Evolutionary conservation across 1,140 invertebrate genomes (phyloP).

Genomic region (Drosophila oshimai): DNA sequence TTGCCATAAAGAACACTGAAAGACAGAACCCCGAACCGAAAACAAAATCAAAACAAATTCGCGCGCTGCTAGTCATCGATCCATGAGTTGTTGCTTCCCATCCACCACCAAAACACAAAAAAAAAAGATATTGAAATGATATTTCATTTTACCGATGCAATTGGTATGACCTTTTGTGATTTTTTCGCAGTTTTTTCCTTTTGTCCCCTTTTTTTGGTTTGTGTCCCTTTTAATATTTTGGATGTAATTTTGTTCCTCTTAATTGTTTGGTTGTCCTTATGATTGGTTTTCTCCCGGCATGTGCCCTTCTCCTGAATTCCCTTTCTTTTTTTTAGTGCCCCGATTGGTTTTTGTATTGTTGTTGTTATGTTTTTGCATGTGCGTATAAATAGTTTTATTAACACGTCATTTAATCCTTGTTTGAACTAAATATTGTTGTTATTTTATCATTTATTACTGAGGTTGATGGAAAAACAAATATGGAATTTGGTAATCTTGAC

Average conservation of each 20-base stretch:
- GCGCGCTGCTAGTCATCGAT: constrained; percentile 29
- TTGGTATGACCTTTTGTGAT: constrained; percentile 68
- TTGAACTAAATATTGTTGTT: neutral
- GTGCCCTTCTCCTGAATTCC: neutral
- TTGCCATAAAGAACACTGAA: constrained; percentile 51
- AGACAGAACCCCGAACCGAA: constrained; percentile 7
- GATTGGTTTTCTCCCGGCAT: constrained; percentile 6
- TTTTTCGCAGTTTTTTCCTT: neutral
- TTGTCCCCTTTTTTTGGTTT: constrained; percentile 15
- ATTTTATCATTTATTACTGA: neutral
- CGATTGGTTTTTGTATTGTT: constrained; percentile 54
- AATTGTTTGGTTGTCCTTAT: neutral
- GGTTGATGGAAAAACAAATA: too few species aligned
- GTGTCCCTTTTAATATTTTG: neutral
- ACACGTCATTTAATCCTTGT: neutral
- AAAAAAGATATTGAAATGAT: constrained; percentile 14
- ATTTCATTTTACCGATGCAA: constrained; percentile 43
- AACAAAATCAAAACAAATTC: neutral
- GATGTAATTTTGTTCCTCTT: neutral
- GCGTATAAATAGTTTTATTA: constrained; percentile 14
- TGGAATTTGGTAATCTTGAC: neutral
- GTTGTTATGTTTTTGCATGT: constrained; percentile 78
- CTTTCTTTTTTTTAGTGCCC: neutral
- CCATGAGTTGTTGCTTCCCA: constrained; percentile 28
- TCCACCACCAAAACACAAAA: constrained; percentile 29